Base-by-base conservation (phyloP, 1,140 invertebrate genomes). In the Radopholus similis region DNA sequence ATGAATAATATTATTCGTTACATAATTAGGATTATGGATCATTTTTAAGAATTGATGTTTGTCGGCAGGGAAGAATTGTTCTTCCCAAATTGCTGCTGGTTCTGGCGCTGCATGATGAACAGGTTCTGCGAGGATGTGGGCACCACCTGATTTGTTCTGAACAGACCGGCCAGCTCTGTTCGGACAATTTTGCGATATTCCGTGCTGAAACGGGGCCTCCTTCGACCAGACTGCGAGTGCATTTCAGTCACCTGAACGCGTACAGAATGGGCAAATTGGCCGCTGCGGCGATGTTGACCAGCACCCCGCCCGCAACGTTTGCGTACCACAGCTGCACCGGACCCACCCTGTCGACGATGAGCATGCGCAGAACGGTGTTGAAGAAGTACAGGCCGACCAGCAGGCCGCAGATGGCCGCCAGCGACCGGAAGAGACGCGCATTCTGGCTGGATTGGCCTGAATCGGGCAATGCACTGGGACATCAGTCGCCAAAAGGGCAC, bases 381-480 rank as follows among this genome's bases (percentile, higher is more conserved):
- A 62, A 35, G 21, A 62, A 62, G 49, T 62, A 62, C 3, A 32
- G 35, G 15, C 59, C 59, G 9, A 62, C 59, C 40, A 62, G 15
- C 11, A 62, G 15, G 26, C 42, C 34, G 8, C 42, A 47, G 23
- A 62, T 62, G n/a, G 59, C 59, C 2, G 40, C 15, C 26, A 62
- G 59, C 28, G 59, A 62, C 5, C 59, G 40, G n/a, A 62, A 62
- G 23, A 62, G 59, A 34, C 49, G 42, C 15, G 21, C 32, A 62
- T 30, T 62, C 18, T 26, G 21, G 35, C 40, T 42, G 38, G 18
- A 42, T 1, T 13, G 11, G 38, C 11, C 11, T 13, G 18, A 42
- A 42, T 13, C 2, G 11, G 18, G 1, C 11, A 42, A 13, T 42
- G 38, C 2, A 13, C 18, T 42, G 1, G 18, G 11, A 42, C 2